Evolutionary conservation across 1,140 invertebrate genomes (phyloP), one percentile per base, ranked within the genome.

Genomic region (Pristionchus pacificus): DNA sequence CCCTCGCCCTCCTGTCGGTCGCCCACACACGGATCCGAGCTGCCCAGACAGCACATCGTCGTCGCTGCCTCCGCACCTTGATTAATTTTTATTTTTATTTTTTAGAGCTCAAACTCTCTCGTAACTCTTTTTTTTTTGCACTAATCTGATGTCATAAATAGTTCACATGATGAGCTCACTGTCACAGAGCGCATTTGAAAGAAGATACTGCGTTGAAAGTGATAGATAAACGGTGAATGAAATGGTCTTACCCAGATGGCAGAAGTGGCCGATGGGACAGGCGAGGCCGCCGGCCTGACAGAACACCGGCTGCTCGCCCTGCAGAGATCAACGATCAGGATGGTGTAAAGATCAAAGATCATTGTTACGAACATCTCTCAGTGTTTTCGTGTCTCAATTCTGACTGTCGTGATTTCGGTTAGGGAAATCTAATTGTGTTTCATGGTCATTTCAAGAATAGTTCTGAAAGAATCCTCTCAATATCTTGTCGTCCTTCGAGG

Each of bases 31-130:
- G 78, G 78, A 68, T 79, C 78, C 28, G 57, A 38, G 14, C 74
- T 63, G 70, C 80, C 81, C 1, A 82, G 82, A 58, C 81, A 83
- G 63, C 81, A 83, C 57, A 79, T 70, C n/a, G 65, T 68, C 19
- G 77, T 69, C n/a, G 68, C 61, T 31, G 74, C 55, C 49, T 76
- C 69, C 3, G 72, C 49, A 19, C 77, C 77, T 62, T 60, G 32
- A 65, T 30, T 24, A 70, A 70, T 30, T 72, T 10, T 49, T 19
- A 49, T 10, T 49, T 49, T 6, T 49, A 49, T 49, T 10, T 10
- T 10, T 49, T 49, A 6, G 38, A 10, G 38, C 6, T 49, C 38
- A 49, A n/a, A n/a, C n/a, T 49, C 19, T 49, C 19, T 19, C 38
- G 19, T 49, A 19, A 10, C 38, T 10, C 19, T 6, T 6, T 19